phyloP scores from a whole-genome alignment of 2,113 vertebrate genomes.

The Mirza zaza region DNA sequence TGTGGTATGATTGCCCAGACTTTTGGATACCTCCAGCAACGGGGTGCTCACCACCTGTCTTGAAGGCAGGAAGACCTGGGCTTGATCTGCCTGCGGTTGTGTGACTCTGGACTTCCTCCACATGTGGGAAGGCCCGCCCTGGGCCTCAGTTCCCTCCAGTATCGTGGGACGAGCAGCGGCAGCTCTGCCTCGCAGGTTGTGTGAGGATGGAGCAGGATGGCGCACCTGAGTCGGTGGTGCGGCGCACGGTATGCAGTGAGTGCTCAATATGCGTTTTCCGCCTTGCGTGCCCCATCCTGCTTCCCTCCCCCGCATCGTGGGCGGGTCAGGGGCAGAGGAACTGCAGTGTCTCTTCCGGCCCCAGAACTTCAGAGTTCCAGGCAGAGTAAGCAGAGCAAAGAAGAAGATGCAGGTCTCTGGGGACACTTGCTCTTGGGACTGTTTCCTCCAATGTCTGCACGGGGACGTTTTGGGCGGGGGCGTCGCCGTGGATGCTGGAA shows the following conservation, averaged over 20 bases:
- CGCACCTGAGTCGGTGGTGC: too few species aligned
- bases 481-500: too few species aligned
- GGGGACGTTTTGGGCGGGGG: background rate
- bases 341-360: background rate
- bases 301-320: background rate
- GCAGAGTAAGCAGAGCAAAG: background rate
- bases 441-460: background rate
- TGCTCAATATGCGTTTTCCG: accelerated
- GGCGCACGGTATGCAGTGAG: accelerated
- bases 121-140: background rate
- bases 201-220: background rate
- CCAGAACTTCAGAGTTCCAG: background rate
- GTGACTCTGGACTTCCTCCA: background rate
- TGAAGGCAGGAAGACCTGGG: background rate
- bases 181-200: background rate
- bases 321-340: background rate
- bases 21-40: background rate
- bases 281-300: accelerated
- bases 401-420: background rate
- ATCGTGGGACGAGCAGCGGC: background rate
- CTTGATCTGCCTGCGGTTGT: background rate
- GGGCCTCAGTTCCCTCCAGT: background rate
- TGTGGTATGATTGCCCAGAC: background rate
- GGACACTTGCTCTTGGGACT: background rate
- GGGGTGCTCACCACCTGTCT: background rate